phyloP scores from a whole-genome alignment of 1,140 invertebrate genomes.

The Octopus sinensis region DNA sequence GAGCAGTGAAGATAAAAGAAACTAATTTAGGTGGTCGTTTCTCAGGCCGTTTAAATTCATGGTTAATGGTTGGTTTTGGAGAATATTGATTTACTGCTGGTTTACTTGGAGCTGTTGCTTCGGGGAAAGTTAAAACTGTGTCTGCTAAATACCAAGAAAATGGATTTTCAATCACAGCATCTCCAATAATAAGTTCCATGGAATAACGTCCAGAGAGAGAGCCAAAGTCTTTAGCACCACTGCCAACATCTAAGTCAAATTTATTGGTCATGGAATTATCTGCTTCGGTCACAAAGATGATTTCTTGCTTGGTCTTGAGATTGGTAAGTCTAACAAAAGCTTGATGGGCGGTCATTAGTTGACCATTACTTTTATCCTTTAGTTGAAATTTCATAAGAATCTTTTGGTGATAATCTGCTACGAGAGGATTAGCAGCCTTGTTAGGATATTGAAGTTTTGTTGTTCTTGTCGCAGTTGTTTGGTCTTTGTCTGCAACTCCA shows the following conservation, averaged over 20 bases:
- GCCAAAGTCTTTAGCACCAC: conserved; percentile 77
- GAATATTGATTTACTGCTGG: conserved; percentile 57
- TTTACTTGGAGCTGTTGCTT: conserved; percentile 46
- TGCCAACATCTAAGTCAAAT: conserved; percentile 83
- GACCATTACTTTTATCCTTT: conserved; percentile 69
- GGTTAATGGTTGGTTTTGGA: conserved; percentile 83
- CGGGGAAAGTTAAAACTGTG: conserved; percentile 70
- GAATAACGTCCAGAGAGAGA: conserved; percentile 76
- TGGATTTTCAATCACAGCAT: conserved; percentile 84
- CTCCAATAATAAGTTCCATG: conserved; percentile 83
- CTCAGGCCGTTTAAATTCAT: conserved; percentile 89
- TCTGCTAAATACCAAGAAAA: conserved; percentile 81
- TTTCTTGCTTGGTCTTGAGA: conserved; percentile 71
- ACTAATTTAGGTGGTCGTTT: conserved; percentile 81
- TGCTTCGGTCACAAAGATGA: conserved; percentile 89
- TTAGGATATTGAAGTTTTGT: conserved; percentile 70
- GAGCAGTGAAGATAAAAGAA: conserved; percentile 84
- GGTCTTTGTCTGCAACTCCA: conserved; percentile 84
- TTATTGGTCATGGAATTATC: conserved; percentile 77
- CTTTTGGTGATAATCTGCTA: conserved; percentile 87
- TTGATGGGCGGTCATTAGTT: conserved; percentile 79
- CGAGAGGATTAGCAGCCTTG: conserved; percentile 64
- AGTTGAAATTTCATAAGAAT: conserved; percentile 79
- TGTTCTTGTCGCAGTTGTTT: conserved; percentile 62
- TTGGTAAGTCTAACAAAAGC: conserved; percentile 79